Percentiles rank a stretch among this genome's conserved stretches.
Conservation (phyloP, 2,797 vertebrate genomes). For the Chanos chanos region DNA sequence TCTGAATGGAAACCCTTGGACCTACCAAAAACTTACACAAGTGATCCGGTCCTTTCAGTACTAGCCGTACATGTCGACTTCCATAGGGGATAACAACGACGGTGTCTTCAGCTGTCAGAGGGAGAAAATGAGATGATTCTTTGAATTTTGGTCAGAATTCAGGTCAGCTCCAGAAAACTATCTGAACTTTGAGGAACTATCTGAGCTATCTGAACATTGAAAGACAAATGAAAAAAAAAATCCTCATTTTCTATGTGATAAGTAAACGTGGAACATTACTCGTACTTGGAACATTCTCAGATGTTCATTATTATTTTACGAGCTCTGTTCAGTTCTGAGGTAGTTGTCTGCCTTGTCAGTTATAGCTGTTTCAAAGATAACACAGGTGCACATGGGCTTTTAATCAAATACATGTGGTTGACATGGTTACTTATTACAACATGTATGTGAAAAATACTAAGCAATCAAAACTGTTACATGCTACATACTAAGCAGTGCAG, state of each 20-base stretch:
- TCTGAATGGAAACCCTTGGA: constrained; percentile 71
- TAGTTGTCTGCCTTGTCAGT: no score
- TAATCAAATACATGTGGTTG: constrained; percentile 31
- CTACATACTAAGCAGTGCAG: background rate
- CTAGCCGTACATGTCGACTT: constrained; percentile 87
- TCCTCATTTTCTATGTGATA: constrained; percentile 12
- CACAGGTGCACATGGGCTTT: constrained; percentile 13
- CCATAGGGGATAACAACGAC: constrained; percentile 87
- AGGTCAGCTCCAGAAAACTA: constrained; percentile 36
- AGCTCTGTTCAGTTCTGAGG: constrained; percentile 13
- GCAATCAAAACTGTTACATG: constrained; percentile 14
- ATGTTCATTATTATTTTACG: constrained; percentile 20
- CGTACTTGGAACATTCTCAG: background rate
- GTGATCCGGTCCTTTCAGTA: constrained; percentile 94
- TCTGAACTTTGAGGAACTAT: constrained; percentile 26
- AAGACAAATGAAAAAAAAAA: constrained; percentile 29
- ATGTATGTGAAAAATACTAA: constrained; percentile 4
- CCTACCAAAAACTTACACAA: constrained; percentile 94
- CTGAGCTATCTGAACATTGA: constrained; percentile 19
- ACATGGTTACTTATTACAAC: background rate
- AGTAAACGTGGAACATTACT: constrained; percentile 9
- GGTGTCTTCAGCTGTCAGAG: constrained; percentile 78
- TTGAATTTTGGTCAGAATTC: constrained; percentile 21
- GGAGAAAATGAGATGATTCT: constrained; percentile 7
- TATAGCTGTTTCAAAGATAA: constrained; percentile 15